Evolutionary conservation across 2,113 vertebrate genomes (phyloP), one percentile per base, ranked within the genome.

Genomic region (Microtus richardsoni): DNA sequence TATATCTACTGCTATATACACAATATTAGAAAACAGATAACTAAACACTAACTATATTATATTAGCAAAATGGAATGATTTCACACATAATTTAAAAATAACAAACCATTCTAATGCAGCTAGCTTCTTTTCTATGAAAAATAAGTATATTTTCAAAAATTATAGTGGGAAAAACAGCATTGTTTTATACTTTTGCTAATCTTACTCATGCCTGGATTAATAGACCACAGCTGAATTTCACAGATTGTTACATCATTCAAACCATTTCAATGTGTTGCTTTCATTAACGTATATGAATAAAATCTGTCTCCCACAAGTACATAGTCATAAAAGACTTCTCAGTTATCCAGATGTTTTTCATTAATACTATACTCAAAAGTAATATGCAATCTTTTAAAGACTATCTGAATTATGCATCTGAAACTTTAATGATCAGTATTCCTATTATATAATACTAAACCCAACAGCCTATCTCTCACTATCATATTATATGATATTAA

Each of bases 41-140:
- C 49, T 88, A 70, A 88, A 78, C 4, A 21, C 71, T 16, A 95
- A 62, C 33, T 60, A 24, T 70, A 70, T 4, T 16, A 64, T 44
- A 52, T 70, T 85, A 90, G 44, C 78, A 5, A 80, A 90, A 73
- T 14, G 33, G 33, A 95, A 39, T 33, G 3, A 58, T 77, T 54
- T 82, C 22, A 47, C 16, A 26, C 36, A 60, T 73, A 36, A 79
- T n/a, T 90, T 44, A 64, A 71, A 92, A 66, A 74, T 5, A 90
- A 78, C 19, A 92, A 88, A 11, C 1, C 4, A 78, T 60, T 75
- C 33, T 44, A 58, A n/a, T 4, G 66, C 60, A 88, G 52, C 41
- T 88, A n/a, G 26, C 36, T 71, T 92, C 28, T 84, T 95, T 95
- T 90, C 80, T 49, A n/a, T 78, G 6, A 78, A 68, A 88, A 84